These are phyloP conservation scores for Mirza zaza DNA, from an alignment of 2,113 vertebrate species.

Conservation along the genomic window DNA sequence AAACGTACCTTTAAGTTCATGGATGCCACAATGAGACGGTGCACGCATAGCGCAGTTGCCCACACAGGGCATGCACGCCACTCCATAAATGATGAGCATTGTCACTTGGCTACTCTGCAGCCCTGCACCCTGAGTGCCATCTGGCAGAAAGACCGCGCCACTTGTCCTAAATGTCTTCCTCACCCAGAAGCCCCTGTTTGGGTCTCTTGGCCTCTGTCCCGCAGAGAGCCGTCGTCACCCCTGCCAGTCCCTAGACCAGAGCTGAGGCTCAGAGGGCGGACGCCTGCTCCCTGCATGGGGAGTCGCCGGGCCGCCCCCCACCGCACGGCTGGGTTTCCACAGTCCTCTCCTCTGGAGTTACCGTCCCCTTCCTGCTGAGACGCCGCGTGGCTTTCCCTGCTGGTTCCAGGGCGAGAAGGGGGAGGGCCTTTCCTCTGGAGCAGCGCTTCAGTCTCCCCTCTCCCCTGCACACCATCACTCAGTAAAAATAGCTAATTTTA, in stretches of 20 bases:
- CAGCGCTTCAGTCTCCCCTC: constrained; percentile 67
- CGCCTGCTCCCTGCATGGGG: accelerated
- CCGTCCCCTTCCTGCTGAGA: accelerated
- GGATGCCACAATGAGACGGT: background rate
- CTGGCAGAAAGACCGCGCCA: background rate
- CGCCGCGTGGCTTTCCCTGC: background rate
- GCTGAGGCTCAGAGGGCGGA: background rate
- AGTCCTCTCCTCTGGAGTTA: background rate
- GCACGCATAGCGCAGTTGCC: accelerated
- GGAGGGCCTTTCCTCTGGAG: constrained; percentile 74
- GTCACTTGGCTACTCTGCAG: background rate
- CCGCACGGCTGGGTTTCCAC: background rate
- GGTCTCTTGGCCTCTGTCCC: background rate
- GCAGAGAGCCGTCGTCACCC: background rate
- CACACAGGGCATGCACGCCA: background rate
- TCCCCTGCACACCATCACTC: constrained; percentile 75
- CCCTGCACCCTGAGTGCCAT: background rate
- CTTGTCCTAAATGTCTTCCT: background rate
- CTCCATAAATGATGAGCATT: background rate
- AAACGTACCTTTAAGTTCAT: background rate
- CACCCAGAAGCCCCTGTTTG: background rate
- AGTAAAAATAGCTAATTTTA: constrained; percentile 83
- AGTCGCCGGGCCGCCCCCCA: accelerated
- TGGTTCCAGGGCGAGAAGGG: constrained; percentile 59
- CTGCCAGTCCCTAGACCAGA: background rate